These are phyloP conservation scores for Dryadula phaetusa DNA, from an alignment of 2,888 invertebrate species.

Conservation along the genomic window DNA sequence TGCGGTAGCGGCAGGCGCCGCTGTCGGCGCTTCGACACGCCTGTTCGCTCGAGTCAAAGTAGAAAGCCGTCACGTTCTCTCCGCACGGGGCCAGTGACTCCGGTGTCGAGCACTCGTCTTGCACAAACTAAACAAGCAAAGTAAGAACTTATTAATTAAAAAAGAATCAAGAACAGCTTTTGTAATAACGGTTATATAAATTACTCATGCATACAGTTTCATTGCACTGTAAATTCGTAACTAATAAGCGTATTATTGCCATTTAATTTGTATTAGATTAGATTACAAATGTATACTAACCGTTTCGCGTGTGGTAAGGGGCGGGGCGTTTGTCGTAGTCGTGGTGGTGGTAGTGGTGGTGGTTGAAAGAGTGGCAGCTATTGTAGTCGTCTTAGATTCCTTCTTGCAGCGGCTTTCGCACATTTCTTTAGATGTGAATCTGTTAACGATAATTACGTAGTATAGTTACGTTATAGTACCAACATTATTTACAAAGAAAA, in stretches of 20 bases:
- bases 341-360: constrained; percentile 45
- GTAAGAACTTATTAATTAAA: background rate
- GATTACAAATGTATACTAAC: constrained; percentile 1
- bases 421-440: constrained; percentile 86
- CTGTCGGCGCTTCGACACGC: constrained; percentile 86
- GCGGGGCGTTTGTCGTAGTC: constrained; percentile 59
- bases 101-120: constrained; percentile 84
- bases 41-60: constrained; percentile 85
- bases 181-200: no score
- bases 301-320: constrained; percentile 20
- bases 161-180: background rate
- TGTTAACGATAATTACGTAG: constrained; percentile 49
- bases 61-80: constrained; percentile 87
- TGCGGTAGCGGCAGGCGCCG: constrained; percentile 87
- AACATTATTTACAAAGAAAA: no score
- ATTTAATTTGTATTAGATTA: background rate
- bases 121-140: constrained; percentile 47
- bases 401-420: constrained; percentile 84
- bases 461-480: no score
- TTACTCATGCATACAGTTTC: no score
- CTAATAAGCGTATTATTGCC: background rate
- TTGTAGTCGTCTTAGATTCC: constrained; percentile 48
- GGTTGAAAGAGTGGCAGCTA: constrained; percentile 29
- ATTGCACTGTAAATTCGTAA: background rate
- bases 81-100: constrained; percentile 88